phyloP scores from a whole-genome alignment of 2,797 vertebrate genomes.

The Intellagama lesueurii region DNA sequence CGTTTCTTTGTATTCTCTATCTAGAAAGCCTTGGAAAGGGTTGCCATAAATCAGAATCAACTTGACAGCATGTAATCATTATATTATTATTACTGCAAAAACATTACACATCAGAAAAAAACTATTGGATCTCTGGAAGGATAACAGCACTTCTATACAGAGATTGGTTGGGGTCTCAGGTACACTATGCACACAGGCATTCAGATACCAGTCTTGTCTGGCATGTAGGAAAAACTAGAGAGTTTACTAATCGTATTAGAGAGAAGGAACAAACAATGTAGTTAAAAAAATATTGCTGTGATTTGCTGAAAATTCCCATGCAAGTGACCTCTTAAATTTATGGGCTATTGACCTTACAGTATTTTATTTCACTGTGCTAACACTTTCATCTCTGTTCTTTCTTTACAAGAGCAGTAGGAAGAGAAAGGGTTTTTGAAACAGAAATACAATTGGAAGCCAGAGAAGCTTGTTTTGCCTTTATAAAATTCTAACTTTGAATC shows the following conservation, averaged over 20 bases:
- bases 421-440: not conserved
- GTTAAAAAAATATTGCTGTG: not conserved
- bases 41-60: too few relatives aligned
- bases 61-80: too few relatives aligned
- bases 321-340: not conserved
- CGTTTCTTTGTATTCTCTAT: too few relatives aligned
- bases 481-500: not conserved
- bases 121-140: not conserved
- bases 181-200: not conserved
- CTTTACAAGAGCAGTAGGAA: not conserved
- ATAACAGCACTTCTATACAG: not conserved
- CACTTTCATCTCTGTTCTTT: not conserved
- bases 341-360: not conserved
- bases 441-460: not conserved
- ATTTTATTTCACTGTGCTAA: not conserved
- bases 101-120: not conserved
- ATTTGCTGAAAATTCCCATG: not conserved
- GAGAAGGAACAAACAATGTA: not conserved
- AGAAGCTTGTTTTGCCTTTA: not conserved
- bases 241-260: not conserved
- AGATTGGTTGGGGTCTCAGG: not conserved
- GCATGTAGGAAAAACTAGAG: not conserved
- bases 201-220: not conserved
- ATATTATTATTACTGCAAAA: not conserved
- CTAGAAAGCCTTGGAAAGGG: too few relatives aligned